Evolutionary conservation across 1,140 invertebrate genomes (phyloP).

Genomic region (Choristoneura fumiferana): DNA sequence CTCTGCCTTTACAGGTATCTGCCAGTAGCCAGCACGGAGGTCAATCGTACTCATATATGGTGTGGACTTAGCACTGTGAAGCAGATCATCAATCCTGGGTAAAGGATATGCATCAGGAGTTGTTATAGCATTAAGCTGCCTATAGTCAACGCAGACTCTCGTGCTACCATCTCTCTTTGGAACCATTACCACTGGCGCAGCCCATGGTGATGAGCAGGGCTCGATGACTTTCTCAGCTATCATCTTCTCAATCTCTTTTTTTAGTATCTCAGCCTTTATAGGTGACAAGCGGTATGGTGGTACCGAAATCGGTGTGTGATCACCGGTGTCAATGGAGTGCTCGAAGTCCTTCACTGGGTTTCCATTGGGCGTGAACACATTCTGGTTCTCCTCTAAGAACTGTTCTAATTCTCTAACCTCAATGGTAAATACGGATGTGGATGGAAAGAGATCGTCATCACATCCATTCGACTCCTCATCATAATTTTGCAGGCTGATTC

Average conservation of each 20-base stretch:
- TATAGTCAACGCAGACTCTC: too few species aligned
- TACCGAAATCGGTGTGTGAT: too few species aligned
- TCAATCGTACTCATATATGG: slow-evolving; percentile 54
- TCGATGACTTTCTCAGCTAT: slow-evolving; percentile 43
- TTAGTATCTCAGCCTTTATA: not conserved
- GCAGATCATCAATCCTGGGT: slow-evolving; percentile 66
- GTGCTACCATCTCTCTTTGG: too few species aligned
- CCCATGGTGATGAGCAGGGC: too few species aligned
- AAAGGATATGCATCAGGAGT: slow-evolving; percentile 63
- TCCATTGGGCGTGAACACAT: slow-evolving; percentile 14
- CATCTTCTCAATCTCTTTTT: slow-evolving; percentile 26
- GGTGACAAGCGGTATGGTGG: slow-evolving; percentile 28
- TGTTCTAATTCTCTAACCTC: too few species aligned
- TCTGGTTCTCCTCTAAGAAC: not conserved
- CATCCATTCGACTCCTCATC: too few species aligned
- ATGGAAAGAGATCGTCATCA: not conserved
- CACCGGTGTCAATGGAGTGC: slow-evolving; percentile 12
- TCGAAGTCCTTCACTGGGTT: not conserved
- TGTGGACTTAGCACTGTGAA: slow-evolving; percentile 45
- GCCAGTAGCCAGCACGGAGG: slow-evolving; percentile 52
- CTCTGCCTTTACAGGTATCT: slow-evolving; percentile 38
- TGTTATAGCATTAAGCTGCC: slow-evolving; percentile 45
- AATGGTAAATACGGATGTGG: too few species aligned
- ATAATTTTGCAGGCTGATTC: too few species aligned
- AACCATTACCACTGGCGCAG: too few species aligned